Evolutionary conservation across 2,888 invertebrate species (phyloP).

Genomic region (Poecilobothrus nobilitatus): DNA sequence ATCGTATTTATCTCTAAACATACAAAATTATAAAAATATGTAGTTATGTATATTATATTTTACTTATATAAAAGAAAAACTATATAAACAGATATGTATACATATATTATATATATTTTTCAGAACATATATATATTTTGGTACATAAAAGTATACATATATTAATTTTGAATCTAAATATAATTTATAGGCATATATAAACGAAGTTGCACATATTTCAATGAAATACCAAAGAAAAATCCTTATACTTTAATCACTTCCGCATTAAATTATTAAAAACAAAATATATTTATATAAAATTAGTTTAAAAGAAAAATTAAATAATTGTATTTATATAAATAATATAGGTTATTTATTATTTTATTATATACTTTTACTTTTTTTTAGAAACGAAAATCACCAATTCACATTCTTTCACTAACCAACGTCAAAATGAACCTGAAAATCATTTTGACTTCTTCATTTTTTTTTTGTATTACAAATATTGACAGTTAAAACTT

Average conservation of each 20-base stretch:
- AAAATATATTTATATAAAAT: too few relatives aligned
- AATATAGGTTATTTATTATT: not conserved
- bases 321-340: too few relatives aligned
- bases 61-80: not conserved
- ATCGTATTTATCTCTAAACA: constrained; percentile 6
- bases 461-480: too few relatives aligned
- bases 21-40: not conserved
- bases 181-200: constrained; percentile 2
- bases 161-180: not conserved
- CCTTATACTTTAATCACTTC: too few relatives aligned
- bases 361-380: not conserved
- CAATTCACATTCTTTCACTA: not conserved
- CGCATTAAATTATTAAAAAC: too few relatives aligned
- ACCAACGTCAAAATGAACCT: constrained; percentile 6
- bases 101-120: not conserved
- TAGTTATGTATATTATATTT: not conserved
- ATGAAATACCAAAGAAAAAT: not conserved
- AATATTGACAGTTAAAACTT: too few relatives aligned
- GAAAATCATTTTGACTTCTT: not conserved
- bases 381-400: constrained; percentile 5
- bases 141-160: not conserved
- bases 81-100: not conserved
- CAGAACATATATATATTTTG: not conserved
- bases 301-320: too few relatives aligned
- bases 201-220: constrained; percentile 4